These are phyloP conservation scores for Acanthis flammea DNA, from an alignment of 2,797 vertebrate species.

Conservation along the genomic window DNA sequence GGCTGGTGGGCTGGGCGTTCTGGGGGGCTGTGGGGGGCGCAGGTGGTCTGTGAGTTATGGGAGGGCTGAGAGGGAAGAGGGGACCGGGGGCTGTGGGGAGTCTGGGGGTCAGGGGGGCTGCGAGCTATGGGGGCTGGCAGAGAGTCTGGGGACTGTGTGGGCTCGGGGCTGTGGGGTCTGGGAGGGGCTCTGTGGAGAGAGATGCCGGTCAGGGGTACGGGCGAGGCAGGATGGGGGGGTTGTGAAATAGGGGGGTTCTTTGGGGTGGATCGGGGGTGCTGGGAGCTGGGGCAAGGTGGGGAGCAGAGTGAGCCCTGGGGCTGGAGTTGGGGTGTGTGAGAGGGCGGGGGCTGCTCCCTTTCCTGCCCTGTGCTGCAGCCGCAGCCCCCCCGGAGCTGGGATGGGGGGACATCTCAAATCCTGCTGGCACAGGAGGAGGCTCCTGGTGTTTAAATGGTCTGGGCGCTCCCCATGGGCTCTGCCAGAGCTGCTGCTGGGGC, in stretches of 20 bases:
- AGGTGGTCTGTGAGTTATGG: not conserved
- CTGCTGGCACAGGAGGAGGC: not conserved
- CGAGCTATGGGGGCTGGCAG: not conserved
- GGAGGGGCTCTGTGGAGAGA: not conserved
- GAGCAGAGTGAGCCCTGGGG: not conserved
- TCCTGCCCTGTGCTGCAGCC: not conserved
- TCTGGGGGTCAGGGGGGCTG: not conserved
- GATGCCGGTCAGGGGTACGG: not conserved
- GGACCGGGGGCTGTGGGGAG: not conserved
- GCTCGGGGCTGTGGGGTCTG: not conserved
- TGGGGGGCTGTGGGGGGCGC: not conserved
- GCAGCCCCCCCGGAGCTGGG: not conserved
- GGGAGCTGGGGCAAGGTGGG: not conserved
- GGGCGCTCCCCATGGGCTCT: rapidly evolving
- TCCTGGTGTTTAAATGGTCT: rapidly evolving
- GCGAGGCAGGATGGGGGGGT: no score
- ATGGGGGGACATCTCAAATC: rapidly evolving
- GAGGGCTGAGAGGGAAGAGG: not conserved
- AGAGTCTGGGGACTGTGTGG: no score
- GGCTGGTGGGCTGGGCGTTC: not conserved
- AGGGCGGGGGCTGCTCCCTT: no score
- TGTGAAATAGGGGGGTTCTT: not conserved
- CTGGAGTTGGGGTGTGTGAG: not conserved
- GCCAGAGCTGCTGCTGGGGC: not conserved
- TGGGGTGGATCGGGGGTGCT: not conserved